Evolutionary conservation across 2,113 vertebrate species (phyloP).

Genomic region (Dipodomys stephensi): DNA sequence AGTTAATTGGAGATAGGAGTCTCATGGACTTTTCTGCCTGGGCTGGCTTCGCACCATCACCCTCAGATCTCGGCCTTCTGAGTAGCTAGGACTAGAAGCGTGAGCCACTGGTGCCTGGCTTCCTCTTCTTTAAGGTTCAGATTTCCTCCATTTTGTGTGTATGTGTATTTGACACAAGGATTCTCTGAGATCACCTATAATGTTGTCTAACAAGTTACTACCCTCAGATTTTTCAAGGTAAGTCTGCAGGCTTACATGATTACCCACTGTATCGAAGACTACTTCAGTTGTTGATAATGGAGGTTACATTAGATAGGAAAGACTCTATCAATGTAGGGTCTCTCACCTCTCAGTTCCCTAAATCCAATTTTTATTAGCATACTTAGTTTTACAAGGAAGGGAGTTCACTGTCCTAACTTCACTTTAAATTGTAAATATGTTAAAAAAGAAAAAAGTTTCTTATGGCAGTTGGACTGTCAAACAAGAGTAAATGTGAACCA

Average conservation of each 20-base stretch:
- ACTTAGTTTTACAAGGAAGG: too few species aligned
- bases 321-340: slow-evolving; percentile 30
- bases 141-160: background rate
- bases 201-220: background rate
- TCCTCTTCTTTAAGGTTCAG: background rate
- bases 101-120: too few species aligned
- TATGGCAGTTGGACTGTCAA: slow-evolving; percentile 24
- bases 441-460: slow-evolving; percentile 51
- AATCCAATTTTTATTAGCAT: background rate
- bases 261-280: background rate
- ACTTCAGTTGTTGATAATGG: slow-evolving; percentile 29
- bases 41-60: too few species aligned
- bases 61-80: too few species aligned
- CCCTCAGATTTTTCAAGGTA: slow-evolving; percentile 6
- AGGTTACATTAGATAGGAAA: slow-evolving; percentile 50
- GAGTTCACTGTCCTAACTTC: background rate
- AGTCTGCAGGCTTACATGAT: slow-evolving; percentile 1
- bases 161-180: background rate
- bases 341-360: slow-evolving; percentile 8
- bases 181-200: slow-evolving; percentile 14
- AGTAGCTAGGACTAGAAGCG: too few species aligned
- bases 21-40: too few species aligned
- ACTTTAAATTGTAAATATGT: slow-evolving; percentile 49
- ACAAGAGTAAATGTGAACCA: background rate
- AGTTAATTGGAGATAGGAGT: too few species aligned